These are phyloP conservation scores for Gobiocypris rarus DNA, from an alignment of 2,113 vertebrate genomes.

Conservation along the genomic window DNA sequence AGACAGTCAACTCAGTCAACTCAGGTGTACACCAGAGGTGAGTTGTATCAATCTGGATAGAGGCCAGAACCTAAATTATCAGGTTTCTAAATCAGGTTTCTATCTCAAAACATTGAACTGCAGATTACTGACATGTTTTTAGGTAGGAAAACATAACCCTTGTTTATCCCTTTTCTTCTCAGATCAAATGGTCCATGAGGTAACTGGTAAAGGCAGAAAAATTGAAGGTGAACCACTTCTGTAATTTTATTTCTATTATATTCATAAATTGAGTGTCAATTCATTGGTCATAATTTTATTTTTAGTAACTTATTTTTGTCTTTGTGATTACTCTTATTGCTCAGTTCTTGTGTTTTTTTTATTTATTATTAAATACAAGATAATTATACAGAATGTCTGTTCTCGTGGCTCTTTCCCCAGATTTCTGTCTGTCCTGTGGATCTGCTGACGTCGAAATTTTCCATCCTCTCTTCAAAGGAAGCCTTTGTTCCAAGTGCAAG, in stretches of 20 bases:
- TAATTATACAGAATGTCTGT: background rate
- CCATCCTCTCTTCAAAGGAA: conserved; percentile 91
- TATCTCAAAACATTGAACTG: background rate
- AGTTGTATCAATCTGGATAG: background rate
- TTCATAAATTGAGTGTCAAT: background rate
- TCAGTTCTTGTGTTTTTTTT: background rate
- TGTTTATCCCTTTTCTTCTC: conserved; percentile 38
- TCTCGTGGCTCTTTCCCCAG: conserved; percentile 65
- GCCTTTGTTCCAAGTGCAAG: conserved; percentile 89
- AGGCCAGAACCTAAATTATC: background rate
- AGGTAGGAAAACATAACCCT: background rate
- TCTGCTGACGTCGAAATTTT: conserved; percentile 73
- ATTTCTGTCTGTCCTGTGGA: conserved; percentile 89
- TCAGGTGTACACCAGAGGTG: conserved; percentile 67
- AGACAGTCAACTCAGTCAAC: conserved; percentile 37
- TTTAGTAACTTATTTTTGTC: background rate
- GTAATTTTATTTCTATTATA: background rate
- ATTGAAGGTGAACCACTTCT: conserved; percentile 80
- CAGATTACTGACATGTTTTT: background rate
- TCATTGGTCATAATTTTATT: background rate
- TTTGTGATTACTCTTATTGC: background rate
- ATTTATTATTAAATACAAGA: background rate
- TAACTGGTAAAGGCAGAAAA: conserved; percentile 73
- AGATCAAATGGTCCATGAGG: conserved; percentile 80
- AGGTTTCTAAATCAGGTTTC: background rate